Evolutionary conservation across 2,113 vertebrate species (phyloP).

Genomic region (Bubo scandiacus): DNA sequence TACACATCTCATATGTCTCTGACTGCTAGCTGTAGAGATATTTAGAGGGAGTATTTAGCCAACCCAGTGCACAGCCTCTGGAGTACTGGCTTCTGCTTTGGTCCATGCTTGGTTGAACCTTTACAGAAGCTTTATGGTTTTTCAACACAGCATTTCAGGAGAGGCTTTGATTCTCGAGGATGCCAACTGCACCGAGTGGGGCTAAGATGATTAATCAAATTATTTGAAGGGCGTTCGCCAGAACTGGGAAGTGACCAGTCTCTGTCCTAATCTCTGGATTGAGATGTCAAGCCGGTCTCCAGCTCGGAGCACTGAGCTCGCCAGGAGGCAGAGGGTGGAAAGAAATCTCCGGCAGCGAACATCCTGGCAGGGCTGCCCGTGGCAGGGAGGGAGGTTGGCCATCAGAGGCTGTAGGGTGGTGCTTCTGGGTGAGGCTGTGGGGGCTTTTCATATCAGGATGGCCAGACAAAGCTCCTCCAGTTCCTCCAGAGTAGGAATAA

Average conservation of each 20-base stretch:
- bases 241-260: slow-evolving; percentile 47
- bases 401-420: neutral
- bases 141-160: neutral
- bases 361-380: neutral
- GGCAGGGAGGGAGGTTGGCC: neutral
- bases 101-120: slow-evolving; percentile 54
- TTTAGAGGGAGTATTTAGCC: slow-evolving; percentile 32
- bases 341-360: neutral
- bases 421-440: neutral
- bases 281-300: slow-evolving; percentile 35
- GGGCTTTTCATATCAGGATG: neutral
- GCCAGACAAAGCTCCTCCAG: neutral
- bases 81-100: neutral
- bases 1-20: slow-evolving; percentile 46
- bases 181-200: slow-evolving; percentile 11
- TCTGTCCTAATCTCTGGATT: slow-evolving; percentile 33
- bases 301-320: neutral
- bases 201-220: slow-evolving; percentile 59
- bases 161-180: slow-evolving; percentile 19
- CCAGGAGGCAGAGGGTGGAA: neutral
- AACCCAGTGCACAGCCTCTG: slow-evolving; percentile 29
- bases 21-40: slow-evolving; percentile 31
- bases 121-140: slow-evolving; percentile 28
- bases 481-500: neutral
- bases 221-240: slow-evolving; percentile 27